Base-by-base conservation (phyloP, 2,113 vertebrate species). In the Pterophyllum scalare region DNA sequence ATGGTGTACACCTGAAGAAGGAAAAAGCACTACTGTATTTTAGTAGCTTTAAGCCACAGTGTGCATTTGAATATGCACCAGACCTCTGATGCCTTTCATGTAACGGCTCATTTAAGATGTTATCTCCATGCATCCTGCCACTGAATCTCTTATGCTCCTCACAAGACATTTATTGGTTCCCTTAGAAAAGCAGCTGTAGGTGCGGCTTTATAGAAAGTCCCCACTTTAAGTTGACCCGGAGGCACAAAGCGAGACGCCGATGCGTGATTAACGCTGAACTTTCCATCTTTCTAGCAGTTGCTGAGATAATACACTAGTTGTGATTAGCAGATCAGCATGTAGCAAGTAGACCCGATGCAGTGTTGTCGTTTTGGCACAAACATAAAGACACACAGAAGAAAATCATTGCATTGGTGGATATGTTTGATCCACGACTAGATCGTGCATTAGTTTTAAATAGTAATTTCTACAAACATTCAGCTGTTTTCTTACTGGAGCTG, bases 41-140 rank as follows among this genome's bases (percentile, higher is more conserved):
- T 15, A 33, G 24, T 52, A 52, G 65, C 52, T 72, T 72, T n/a
- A 52, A 24, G 43, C 43, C 52, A 43, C 31, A 31, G 43, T 31
- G 43, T 52, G 43, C 46, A 72, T 72, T 54, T 72, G 24, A 72
- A n/a, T 70, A 1, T 54, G 22, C 6, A 22, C 17, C n/a, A 17
- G 35, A 26, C 31, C 13, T 76, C 54, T 7, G 46, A 61, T 40
- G 54, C 38, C 11, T 17, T 74, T 17, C 26, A 74, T 38, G n/a
- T 46, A 67, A 59, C 33, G 26, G 62, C 76, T 67, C 52, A 38
- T 80, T 60, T 80, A 52, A 77, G 79, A 38, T 74, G 5, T 52
- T 33, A 74, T 64, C 72, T 59, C 60, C 3, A 3, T 70, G 65
- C 65, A 52, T 56, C 15, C 49, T 19, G 46, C 56, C 49, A n/a